Conservation (phyloP, 1,140 invertebrate genomes). For the Tribolium castaneum region DNA sequence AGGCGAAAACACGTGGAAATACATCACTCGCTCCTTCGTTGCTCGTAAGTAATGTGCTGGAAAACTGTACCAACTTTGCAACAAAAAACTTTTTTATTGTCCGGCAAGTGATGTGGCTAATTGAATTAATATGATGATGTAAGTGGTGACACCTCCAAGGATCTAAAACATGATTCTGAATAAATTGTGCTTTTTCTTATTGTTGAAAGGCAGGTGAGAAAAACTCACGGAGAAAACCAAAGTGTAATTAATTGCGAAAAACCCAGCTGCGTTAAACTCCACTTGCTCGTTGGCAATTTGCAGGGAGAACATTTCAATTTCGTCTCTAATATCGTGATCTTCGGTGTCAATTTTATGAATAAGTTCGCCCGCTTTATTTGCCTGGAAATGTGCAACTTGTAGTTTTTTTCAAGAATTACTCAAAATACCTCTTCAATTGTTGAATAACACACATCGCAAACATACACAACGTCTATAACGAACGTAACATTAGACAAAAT, state of each 20-base stretch:
- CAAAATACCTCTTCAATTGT: constrained; percentile 19
- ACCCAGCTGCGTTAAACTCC: constrained; percentile 51
- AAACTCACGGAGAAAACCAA: constrained; percentile 49
- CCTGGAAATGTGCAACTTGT: constrained; percentile 24
- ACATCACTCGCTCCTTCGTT: too few relatives aligned
- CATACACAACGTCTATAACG: background rate
- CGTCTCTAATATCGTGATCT: constrained; percentile 45
- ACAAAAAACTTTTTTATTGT: background rate
- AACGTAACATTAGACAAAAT: background rate
- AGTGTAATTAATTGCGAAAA: constrained; percentile 50
- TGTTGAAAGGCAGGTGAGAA: too few relatives aligned
- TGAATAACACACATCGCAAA: constrained; percentile 9
- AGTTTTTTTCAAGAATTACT: background rate
- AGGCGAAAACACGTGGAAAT: too few relatives aligned
- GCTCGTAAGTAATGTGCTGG: too few relatives aligned
- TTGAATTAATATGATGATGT: constrained; percentile 53
- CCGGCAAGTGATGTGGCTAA: constrained; percentile 21
- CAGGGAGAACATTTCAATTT: constrained; percentile 52
- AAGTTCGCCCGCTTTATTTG: constrained; percentile 43
- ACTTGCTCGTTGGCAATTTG: constrained; percentile 50
- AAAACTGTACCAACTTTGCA: too few relatives aligned
- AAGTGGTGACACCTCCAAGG: constrained; percentile 48
- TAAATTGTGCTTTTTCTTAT: background rate
- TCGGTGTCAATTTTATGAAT: constrained; percentile 49
- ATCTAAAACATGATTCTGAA: too few relatives aligned